Evolutionary conservation across 1,140 invertebrate species (phyloP).

Genomic region (Hyles euphorbiae): DNA sequence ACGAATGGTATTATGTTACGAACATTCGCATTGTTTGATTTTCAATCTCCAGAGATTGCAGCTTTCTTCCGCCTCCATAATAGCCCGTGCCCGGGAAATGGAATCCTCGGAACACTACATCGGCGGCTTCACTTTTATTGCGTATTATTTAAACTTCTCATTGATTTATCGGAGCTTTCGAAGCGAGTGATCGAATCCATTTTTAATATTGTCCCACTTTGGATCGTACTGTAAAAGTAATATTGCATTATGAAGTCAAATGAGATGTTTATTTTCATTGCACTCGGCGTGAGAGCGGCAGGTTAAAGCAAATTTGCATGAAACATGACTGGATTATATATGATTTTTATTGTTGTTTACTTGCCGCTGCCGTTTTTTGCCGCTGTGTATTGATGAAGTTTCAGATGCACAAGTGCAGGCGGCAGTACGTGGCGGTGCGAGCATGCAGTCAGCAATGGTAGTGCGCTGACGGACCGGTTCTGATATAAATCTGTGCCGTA

Average conservation of each 20-base stretch:
- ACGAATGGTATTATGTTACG: conserved; percentile 59
- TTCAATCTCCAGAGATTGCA: conserved; percentile 54
- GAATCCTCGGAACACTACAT: conserved; percentile 45
- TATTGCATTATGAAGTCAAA: conserved; percentile 54
- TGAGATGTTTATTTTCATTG: conserved; percentile 57
- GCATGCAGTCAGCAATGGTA: too few relatives aligned
- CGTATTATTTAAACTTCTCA: conserved; percentile 40
- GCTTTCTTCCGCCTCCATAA: conserved; percentile 48
- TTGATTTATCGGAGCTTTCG: conserved; percentile 27
- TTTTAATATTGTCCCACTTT: conserved; percentile 25
- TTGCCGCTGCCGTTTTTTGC: too few relatives aligned
- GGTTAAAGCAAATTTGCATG: conserved; percentile 36
- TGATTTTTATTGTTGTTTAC: too few relatives aligned
- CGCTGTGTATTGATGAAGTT: too few relatives aligned
- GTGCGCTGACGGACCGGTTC: neutral
- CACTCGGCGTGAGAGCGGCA: conserved; percentile 40
- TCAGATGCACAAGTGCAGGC: conserved; percentile 6
- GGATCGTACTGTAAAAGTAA: conserved; percentile 26
- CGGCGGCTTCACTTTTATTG: conserved; percentile 33
- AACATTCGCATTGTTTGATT: conserved; percentile 60
- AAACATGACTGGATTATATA: conserved; percentile 15
- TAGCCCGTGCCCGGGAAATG: conserved; percentile 37
- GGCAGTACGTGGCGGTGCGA: neutral
- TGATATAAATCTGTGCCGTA: conserved; percentile 32
- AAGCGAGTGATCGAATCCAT: conserved; percentile 16